phyloP scores from a whole-genome alignment of 2,888 invertebrate genomes.

The Adineta ricciae region DNA sequence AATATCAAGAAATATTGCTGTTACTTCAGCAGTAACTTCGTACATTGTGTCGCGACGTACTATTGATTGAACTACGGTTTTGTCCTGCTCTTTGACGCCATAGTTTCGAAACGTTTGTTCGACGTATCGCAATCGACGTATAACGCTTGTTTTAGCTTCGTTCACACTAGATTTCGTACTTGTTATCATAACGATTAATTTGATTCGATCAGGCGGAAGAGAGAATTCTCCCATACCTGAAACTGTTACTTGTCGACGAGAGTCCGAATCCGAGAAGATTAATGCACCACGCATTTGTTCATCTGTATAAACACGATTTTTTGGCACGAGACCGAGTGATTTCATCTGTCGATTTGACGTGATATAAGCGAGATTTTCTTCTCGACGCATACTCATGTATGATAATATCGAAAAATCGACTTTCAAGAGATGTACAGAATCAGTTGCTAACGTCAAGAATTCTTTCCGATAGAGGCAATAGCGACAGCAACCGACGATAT shows the following conservation, averaged over 20 bases:
- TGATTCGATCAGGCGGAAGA: slow-evolving; percentile 25
- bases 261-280: background rate
- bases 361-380: background rate
- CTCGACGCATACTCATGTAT: background rate
- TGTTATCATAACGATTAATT: slow-evolving; percentile 23
- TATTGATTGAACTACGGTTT: background rate
- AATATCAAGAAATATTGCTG: slow-evolving; percentile 21
- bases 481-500: background rate
- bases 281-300: slow-evolving; percentile 3
- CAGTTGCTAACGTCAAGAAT: slow-evolving; percentile 1
- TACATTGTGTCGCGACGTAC: slow-evolving; percentile 14
- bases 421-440: background rate
- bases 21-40: slow-evolving; percentile 21
- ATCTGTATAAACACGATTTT: background rate
- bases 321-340: background rate
- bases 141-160: slow-evolving; percentile 30
- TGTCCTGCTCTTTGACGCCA: slow-evolving; percentile 3
- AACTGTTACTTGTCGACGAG: slow-evolving; percentile 13
- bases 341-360: background rate
- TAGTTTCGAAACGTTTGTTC: slow-evolving; percentile 30
- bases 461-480: background rate
- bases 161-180: slow-evolving; percentile 21
- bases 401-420: background rate
- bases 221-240: slow-evolving; percentile 25
- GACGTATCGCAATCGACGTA: slow-evolving; percentile 24